phyloP scores from a whole-genome alignment of 2,113 vertebrate species.

The Suricata suricatta region DNA sequence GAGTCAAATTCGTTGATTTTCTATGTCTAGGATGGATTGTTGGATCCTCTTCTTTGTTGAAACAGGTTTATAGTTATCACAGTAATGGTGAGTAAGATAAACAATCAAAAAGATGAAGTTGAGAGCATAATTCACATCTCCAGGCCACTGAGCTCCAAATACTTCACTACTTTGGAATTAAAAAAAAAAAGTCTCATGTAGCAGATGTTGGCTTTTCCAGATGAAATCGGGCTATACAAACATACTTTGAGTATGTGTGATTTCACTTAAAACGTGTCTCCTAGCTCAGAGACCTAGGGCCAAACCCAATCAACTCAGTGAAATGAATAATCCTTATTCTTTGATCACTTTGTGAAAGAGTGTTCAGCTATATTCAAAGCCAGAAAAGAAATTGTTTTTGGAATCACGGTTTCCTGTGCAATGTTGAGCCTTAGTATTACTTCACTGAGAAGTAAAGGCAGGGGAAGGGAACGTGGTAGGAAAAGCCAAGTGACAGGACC shows the following conservation, averaged over 20 bases:
- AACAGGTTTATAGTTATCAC: neutral
- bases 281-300: neutral
- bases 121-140: neutral
- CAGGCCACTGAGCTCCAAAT: neutral
- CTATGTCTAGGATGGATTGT: neutral
- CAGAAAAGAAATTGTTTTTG: neutral
- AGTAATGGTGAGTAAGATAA: constrained; percentile 13
- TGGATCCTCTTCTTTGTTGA: neutral
- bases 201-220: constrained; percentile 2
- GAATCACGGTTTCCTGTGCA: neutral
- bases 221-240: neutral
- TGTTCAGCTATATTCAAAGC: neutral
- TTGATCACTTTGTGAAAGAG: neutral
- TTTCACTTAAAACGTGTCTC: constrained; percentile 49
- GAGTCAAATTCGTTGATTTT: neutral
- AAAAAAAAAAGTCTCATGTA: neutral
- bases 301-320: neutral
- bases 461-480: accelerated
- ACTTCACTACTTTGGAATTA: neutral
- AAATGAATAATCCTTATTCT: constrained; percentile 16
- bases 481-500: neutral
- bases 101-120: constrained; percentile 13
- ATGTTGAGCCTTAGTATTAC: neutral
- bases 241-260: neutral
- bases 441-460: neutral